Evolutionary conservation across 2,888 invertebrate species (phyloP), one percentile per base, ranked within the genome.

Genomic region (Heliconius sara): DNA sequence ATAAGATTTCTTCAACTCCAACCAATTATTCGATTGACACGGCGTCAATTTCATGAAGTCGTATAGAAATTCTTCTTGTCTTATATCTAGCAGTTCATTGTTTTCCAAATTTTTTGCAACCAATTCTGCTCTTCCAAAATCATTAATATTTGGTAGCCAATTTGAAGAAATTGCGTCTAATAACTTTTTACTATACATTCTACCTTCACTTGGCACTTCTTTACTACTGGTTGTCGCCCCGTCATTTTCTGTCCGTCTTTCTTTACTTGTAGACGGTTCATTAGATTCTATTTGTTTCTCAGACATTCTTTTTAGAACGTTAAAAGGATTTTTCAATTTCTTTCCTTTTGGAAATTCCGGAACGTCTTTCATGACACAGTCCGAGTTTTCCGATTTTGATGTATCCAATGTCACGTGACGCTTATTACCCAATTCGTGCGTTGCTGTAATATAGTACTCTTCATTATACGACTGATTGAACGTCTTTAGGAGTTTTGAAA

Each of bases 281-380:
- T 83, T 57, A 52, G 77, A 19, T 30, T 83, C 52, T 27, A 79
- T 85, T 67, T 85, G 85, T 81, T 85, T 88, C 80, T 90, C 89
- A 30, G 89, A 87, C 7, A 90, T 84, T 63, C 87, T 87, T 82
- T 92, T 94, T 4, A 94, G 73, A 65, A 94, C 88, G 80, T 89
- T 92, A 80, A 93, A 94, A 1, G 95, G 95, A 84, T 95, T 94
- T 60, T 88, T 90, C 34, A 92, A 81, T 81, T 89, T 93, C 83
- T 90, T 94, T 9, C 87, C 85, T 78, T 83, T 79, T 27, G 63
- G 60, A 34, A 83, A 78, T 81, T 84, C 82, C 25, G 85, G 82
- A n/a, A 71, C 77, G 79, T 89, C 86, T 83, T 90, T 87, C 75
- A 88, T 84, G 12, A 89, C 81, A n/a, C 88, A 89, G 77, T 94